phyloP scores from a whole-genome alignment of 2,888 invertebrate species.

The Rhagonycha fulva region DNA sequence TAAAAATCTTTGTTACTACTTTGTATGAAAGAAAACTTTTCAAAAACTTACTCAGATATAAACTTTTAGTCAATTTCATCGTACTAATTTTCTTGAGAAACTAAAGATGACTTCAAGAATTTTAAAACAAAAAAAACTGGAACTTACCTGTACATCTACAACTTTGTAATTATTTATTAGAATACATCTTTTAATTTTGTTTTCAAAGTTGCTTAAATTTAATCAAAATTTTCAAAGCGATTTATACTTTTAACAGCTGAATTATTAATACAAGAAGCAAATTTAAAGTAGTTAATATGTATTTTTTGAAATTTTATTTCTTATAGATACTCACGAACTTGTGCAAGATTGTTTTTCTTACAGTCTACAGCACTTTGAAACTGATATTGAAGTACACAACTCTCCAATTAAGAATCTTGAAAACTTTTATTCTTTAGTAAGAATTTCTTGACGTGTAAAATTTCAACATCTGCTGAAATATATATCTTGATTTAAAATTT shows the following conservation, averaged over 20 bases:
- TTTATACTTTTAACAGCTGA: neutral
- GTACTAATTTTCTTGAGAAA: neutral
- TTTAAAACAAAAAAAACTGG: neutral
- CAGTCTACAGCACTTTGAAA: slow-evolving; percentile 27
- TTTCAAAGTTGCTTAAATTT: neutral
- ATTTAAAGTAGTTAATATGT: neutral
- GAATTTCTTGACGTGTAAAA: slow-evolving; percentile 11
- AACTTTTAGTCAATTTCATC: neutral
- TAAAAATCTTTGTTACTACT: neutral
- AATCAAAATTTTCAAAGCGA: neutral
- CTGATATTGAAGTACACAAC: slow-evolving; percentile 28
- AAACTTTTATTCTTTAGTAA: slow-evolving; percentile 18
- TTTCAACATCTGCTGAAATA: slow-evolving; percentile 15
- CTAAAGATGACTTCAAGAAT: neutral
- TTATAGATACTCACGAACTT: neutral
- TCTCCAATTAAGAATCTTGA: slow-evolving; percentile 29
- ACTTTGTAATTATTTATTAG: neutral
- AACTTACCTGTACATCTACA: neutral
- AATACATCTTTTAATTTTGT: neutral
- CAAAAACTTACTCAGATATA: neutral
- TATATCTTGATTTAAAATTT: slow-evolving; percentile 3
- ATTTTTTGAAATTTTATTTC: neutral
- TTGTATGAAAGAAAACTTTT: neutral
- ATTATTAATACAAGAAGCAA: neutral
- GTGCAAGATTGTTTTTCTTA: slow-evolving; percentile 24